phyloP scores from a whole-genome alignment of 1,140 invertebrate species.

The Caerostris darwini region DNA sequence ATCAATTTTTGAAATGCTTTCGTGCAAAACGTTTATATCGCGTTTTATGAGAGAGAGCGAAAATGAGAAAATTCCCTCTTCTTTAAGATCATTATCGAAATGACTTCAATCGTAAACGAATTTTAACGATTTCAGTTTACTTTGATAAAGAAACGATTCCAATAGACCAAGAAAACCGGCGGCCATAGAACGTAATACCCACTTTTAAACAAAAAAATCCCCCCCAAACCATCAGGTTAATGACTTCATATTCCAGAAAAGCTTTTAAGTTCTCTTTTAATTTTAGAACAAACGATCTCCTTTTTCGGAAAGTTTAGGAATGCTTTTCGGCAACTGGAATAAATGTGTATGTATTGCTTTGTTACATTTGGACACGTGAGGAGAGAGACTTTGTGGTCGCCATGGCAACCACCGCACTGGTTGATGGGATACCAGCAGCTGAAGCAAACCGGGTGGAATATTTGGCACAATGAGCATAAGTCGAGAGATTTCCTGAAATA shows the following conservation, averaged over 20 bases:
- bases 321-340: slow-evolving; percentile 26
- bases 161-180: neutral
- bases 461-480: slow-evolving; percentile 64
- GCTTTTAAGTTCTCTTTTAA: slow-evolving; percentile 60
- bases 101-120: slow-evolving; percentile 45
- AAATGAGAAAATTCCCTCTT: neutral
- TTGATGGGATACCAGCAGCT: slow-evolving; percentile 65
- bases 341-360: slow-evolving; percentile 52
- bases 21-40: too few relatives aligned
- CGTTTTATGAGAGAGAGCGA: too few relatives aligned
- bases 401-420: slow-evolving; percentile 57
- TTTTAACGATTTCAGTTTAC: slow-evolving; percentile 50
- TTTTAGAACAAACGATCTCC: slow-evolving; percentile 66
- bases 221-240: slow-evolving; percentile 43
- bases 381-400: neutral
- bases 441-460: slow-evolving; percentile 59
- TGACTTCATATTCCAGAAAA: slow-evolving; percentile 65
- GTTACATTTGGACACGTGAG: slow-evolving; percentile 27
- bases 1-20: too few relatives aligned
- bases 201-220: neutral
- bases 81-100: slow-evolving; percentile 63
- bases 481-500: slow-evolving; percentile 69
- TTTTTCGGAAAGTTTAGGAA: slow-evolving; percentile 47
- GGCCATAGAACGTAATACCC: neutral
- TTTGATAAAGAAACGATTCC: slow-evolving; percentile 18